A percentile compares a stretch with the other conserved stretches of the same genome.
phyloP scores from a whole-genome alignment of 1,140 invertebrate genomes.

The Diploscapter pachys region DNA sequence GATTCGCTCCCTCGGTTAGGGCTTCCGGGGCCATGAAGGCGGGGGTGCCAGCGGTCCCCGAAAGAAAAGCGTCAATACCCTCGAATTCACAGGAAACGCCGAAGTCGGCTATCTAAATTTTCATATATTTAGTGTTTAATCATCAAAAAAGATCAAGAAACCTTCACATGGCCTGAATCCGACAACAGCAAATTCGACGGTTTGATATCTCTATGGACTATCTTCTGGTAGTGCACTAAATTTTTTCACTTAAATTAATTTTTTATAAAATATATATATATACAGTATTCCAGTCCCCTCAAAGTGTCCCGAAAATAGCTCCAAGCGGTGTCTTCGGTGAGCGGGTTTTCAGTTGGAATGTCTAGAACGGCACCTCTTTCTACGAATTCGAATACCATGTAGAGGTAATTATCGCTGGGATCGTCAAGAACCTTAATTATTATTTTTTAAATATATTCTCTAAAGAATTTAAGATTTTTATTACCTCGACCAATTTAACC shows the following conservation, averaged over 20 bases:
- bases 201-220: constrained; percentile 81
- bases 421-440: constrained; percentile 76
- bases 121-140: too few species aligned
- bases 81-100: constrained; percentile 93
- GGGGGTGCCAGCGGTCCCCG: constrained; percentile 79
- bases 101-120: constrained; percentile 82
- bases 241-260: constrained; percentile 33
- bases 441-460: neutral
- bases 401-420: constrained; percentile 87
- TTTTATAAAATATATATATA: constrained; percentile 63
- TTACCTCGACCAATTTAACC: constrained; percentile 80
- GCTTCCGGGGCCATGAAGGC: constrained; percentile 93
- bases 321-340: constrained; percentile 79
- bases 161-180: constrained; percentile 71
- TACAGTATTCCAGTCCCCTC: constrained; percentile 88
- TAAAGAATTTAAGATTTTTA: too few species aligned
- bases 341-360: constrained; percentile 77
- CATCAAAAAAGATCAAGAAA: neutral
- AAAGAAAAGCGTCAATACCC: constrained; percentile 76
- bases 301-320: constrained; percentile 85
- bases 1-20: constrained; percentile 64
- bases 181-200: constrained; percentile 90
- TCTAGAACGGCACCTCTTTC: constrained; percentile 74
- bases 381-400: constrained; percentile 71
- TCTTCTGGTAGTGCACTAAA: constrained; percentile 91